Evolutionary conservation across 2,888 invertebrate genomes (phyloP), one percentile per base, ranked within the genome.

Genomic region (Tholera decimalis): DNA sequence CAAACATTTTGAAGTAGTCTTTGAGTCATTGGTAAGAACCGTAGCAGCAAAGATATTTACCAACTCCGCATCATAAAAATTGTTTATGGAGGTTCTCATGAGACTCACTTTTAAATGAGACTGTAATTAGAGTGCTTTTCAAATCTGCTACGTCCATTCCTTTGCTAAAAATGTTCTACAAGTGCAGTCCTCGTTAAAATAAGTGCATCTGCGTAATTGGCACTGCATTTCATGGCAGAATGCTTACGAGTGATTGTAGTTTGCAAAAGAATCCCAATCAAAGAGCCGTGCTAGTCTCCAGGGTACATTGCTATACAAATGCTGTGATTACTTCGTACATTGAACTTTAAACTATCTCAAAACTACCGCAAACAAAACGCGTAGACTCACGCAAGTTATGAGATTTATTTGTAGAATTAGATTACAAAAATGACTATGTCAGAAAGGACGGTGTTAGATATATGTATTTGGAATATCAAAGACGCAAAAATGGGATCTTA

Each of bases 201-300:
- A 74, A 73, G 72, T 77, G 70, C 79, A 73, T 80, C 66, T 55
- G 33, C 54, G 66, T 85, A 83, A 83, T 80, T 82, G 73, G 77
- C 75, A 74, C 72, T 65, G 66, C 64, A 77, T 77, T 83, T 83
- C 65, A 75, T 61, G 18, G 67, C 47, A 60, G 61, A 77, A 74
- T 66, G 74, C 56, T 58, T 58, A 41, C 58, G 46, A 69, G 26
- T 69, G 66, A 80, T 81, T 78, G 71, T 75, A 71, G 69, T 81
- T 78, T 72, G 63, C 55, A 65, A 77, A 74, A 80, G 75, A 77
- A 82, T 77, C 49, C 70, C 74, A 77, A 82, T 76, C 74, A 77
- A 75, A 75, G 72, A 71, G 58, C 41, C 64, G 51, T 61, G 46
- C 46, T 50, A 64, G 44, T 37, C 43, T 41, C 33, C 22, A 24